Evolutionary conservation across 2,888 invertebrate species (phyloP).

Genomic region (Coremacera marginata): DNA sequence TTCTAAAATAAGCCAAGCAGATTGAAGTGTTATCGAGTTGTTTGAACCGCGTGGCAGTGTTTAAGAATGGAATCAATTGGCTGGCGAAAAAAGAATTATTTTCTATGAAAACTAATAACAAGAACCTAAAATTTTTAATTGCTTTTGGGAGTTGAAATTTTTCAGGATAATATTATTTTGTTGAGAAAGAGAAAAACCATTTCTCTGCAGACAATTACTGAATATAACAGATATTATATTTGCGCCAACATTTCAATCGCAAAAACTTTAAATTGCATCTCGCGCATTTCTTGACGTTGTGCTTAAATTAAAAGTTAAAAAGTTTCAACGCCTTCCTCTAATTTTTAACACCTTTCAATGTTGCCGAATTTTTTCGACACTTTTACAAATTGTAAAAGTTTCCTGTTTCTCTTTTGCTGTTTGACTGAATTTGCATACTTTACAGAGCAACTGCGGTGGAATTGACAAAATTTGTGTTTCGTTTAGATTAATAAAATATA

Average conservation of each 20-base stretch:
- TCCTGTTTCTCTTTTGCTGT: neutral
- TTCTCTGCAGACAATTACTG: slow-evolving; percentile 11
- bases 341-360: slow-evolving; percentile 41
- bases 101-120: neutral
- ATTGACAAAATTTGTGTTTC: slow-evolving; percentile 11
- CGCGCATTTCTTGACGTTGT: slow-evolving; percentile 20
- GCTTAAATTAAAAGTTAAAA: slow-evolving; percentile 39
- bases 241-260: slow-evolving; percentile 21
- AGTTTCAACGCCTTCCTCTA: slow-evolving; percentile 40
- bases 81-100: neutral
- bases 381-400: slow-evolving; percentile 35
- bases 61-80: neutral
- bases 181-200: neutral
- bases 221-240: neutral
- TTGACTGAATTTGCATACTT: slow-evolving; percentile 11
- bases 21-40: neutral
- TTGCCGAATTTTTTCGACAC: slow-evolving; percentile 36
- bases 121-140: neutral
- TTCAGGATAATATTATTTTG: neutral
- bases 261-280: slow-evolving; percentile 35
- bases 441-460: neutral
- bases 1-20: neutral
- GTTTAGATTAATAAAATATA: neutral
- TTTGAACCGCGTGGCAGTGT: neutral
- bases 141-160: neutral